phyloP scores from a whole-genome alignment of 1,140 invertebrate genomes.

The Trachymyrmex cornetzi region DNA sequence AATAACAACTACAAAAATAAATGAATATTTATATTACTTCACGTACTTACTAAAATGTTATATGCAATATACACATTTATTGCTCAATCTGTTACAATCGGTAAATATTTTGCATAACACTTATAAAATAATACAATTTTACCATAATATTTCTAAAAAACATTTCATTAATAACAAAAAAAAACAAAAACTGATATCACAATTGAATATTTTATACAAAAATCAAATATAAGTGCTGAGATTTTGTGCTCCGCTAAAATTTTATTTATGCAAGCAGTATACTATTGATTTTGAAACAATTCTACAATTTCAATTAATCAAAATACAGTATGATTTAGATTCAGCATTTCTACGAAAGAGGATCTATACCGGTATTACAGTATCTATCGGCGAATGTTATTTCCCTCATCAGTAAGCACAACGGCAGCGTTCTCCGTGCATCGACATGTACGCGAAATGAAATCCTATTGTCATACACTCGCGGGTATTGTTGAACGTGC shows the following conservation, averaged over 20 bases:
- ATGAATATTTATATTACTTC: neutral
- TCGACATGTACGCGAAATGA: conserved; percentile 48
- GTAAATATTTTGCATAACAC: neutral
- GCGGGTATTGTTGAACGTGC: conserved; percentile 44
- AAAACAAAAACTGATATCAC: neutral
- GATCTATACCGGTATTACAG: conserved; percentile 11
- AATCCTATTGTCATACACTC: conserved; percentile 53
- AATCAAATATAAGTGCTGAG: neutral
- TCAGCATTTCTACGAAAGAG: conserved; percentile 1
- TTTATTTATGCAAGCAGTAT: neutral
- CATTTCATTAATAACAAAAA: neutral
- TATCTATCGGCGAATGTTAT: conserved; percentile 32
- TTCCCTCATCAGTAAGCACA: conserved; percentile 58
- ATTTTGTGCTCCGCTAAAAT: neutral
- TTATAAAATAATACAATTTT: neutral
- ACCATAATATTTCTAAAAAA: conserved; percentile 6
- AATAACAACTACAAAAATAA: conserved; percentile 9
- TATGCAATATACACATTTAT: neutral
- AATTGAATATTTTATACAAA: neutral
- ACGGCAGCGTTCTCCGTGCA: conserved; percentile 33
- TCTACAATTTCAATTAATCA: conserved; percentile 13
- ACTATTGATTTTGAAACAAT: conserved; percentile 6
- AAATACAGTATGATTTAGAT: conserved; percentile 2
- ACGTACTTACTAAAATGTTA: neutral
- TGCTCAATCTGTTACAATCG: neutral